Evolutionary conservation across 2,888 invertebrate genomes (phyloP).

Genomic region (Lampropteryx suffumata): DNA sequence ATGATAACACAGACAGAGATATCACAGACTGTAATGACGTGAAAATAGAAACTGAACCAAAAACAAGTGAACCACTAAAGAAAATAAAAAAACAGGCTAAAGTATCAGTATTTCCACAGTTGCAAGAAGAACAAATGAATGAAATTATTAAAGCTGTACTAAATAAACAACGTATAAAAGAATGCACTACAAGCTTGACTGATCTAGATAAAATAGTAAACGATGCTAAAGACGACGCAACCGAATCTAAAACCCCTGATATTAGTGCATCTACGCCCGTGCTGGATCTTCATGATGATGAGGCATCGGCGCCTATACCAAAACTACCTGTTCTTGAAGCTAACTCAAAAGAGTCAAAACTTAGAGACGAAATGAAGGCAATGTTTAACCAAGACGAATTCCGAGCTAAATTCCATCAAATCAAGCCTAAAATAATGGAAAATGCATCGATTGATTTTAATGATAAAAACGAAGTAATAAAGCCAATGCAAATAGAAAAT

Average conservation of each 20-base stretch:
- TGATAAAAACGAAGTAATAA: background rate
- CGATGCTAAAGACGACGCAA: slow-evolving; percentile 13
- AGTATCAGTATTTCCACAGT: slow-evolving; percentile 14
- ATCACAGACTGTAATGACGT: background rate
- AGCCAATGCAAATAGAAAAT: too few relatives aligned
- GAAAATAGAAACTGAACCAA: background rate
- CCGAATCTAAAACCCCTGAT: background rate
- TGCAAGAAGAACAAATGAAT: slow-evolving; percentile 41
- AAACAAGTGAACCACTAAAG: slow-evolving; percentile 8
- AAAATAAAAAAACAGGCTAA: background rate
- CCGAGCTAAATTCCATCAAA: background rate
- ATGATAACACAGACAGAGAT: background rate
- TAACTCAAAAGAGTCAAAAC: slow-evolving; percentile 3
- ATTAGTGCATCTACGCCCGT: slow-evolving; percentile 13
- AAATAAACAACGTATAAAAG: slow-evolving; percentile 33
- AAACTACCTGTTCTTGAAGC: slow-evolving; percentile 2
- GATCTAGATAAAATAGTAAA: slow-evolving; percentile 42
- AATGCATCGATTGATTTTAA: too few relatives aligned
- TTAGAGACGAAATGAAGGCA: slow-evolving; percentile 18
- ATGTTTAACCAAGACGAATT: slow-evolving; percentile 2
- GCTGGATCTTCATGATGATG: slow-evolving; percentile 13
- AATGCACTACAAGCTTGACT: slow-evolving; percentile 40
- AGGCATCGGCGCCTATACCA: background rate
- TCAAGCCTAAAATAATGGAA: background rate
- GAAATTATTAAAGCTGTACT: slow-evolving; percentile 41